phyloP scores from a whole-genome alignment of 2,888 invertebrate genomes.

The Arenicola marina region DNA sequence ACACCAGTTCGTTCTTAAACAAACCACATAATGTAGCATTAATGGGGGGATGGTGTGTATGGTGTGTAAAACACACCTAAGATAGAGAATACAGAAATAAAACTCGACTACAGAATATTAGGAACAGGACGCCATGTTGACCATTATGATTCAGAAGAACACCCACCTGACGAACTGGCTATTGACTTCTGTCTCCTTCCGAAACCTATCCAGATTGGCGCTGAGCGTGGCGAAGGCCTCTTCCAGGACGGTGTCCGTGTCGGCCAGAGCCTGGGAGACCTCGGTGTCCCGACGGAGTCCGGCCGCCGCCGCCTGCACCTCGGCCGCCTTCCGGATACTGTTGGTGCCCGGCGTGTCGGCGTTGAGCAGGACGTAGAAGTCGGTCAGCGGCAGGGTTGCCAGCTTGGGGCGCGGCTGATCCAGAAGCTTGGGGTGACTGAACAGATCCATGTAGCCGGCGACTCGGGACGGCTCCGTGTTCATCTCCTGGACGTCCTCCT shows the following conservation, averaged over 20 bases:
- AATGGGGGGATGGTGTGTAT: too few relatives aligned
- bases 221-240: not conserved
- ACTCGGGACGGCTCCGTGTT: slow-evolving; percentile 8
- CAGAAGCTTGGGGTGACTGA: slow-evolving; percentile 13
- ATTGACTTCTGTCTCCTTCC: not conserved
- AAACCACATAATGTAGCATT: too few relatives aligned
- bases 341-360: slow-evolving; percentile 12
- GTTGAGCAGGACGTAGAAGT: slow-evolving; percentile 19
- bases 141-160: too few relatives aligned
- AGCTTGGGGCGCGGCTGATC: not conserved
- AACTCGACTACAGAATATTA: too few relatives aligned
- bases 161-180: not conserved
- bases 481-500: slow-evolving; percentile 22
- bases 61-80: too few relatives aligned
- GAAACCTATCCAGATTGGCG: not conserved
- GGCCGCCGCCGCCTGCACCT: not conserved
- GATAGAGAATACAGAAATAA: too few relatives aligned
- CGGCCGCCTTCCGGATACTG: not conserved
- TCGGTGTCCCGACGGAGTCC: not conserved
- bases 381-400: not conserved
- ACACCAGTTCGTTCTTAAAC: too few relatives aligned
- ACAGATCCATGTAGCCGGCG: not conserved
- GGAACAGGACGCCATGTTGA: too few relatives aligned
- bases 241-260: not conserved
- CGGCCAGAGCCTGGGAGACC: not conserved